A percentile compares a stretch with the other conserved stretches of the same genome.
Conservation (phyloP, 2,797 vertebrate species). For the Intellagama lesueurii region DNA sequence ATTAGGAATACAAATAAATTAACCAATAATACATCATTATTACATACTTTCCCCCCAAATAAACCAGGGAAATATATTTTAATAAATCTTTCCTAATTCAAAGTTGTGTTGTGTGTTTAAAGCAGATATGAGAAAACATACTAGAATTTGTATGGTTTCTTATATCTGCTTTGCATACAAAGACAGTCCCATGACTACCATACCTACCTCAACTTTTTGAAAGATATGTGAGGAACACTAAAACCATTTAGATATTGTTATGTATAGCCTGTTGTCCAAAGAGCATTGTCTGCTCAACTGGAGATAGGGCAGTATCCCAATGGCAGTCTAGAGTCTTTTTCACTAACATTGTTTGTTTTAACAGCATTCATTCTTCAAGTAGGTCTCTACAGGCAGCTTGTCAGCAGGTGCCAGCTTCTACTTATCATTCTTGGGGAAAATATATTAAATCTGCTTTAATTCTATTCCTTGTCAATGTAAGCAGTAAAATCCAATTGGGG, state of each 20-base stretch:
- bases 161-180: not conserved
- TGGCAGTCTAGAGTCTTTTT: not conserved
- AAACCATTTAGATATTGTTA: not conserved
- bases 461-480: constrained; percentile 8
- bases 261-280: not conserved
- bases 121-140: not conserved
- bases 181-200: not conserved
- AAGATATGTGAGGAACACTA: not conserved
- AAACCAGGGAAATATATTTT: constrained; percentile 8
- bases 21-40: constrained; percentile 33
- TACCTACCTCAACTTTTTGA: not conserved
- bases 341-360: constrained; percentile 25
- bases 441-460: constrained; percentile 35
- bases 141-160: not conserved
- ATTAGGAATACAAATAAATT: constrained; percentile 45
- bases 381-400: constrained; percentile 30
- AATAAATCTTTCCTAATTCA: not conserved
- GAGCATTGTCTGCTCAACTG: not conserved
- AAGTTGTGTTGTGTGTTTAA: not conserved
- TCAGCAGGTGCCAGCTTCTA: constrained; percentile 14
- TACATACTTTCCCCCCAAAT: not conserved
- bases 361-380: not conserved
- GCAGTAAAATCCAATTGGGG: constrained; percentile 14
- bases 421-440: constrained; percentile 20
- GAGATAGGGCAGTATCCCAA: not conserved